Conservation (phyloP, 2,113 vertebrate genomes). For the Leptosomus discolor region DNA sequence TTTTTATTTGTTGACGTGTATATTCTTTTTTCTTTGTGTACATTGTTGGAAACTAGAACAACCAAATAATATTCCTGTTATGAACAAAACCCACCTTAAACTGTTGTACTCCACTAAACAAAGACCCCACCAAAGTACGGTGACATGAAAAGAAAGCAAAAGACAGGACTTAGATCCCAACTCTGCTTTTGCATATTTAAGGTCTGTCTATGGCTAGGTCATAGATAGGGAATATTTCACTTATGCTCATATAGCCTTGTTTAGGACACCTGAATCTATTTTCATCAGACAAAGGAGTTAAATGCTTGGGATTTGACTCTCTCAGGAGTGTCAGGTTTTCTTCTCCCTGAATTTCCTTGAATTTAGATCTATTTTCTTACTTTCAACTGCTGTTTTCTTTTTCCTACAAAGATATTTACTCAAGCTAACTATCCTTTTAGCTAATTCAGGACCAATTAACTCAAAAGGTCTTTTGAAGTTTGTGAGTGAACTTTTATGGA, state of each 20-base stretch:
- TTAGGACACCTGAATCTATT: neutral
- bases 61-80: neutral
- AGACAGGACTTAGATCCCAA: neutral
- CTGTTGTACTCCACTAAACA: neutral
- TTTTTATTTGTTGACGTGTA: neutral
- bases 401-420: neutral
- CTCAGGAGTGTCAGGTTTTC: fast-evolving
- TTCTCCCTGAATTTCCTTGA: neutral
- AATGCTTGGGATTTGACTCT: neutral
- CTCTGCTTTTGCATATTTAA: neutral
- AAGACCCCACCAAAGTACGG: neutral
- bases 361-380: neutral
- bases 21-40: neutral
- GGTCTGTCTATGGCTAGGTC: neutral
- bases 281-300: neutral
- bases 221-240: neutral
- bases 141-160: neutral
- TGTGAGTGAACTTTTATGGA: neutral
- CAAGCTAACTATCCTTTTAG: neutral
- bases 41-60: neutral
- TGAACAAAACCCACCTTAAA: neutral
- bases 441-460: neutral
- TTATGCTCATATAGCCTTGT: neutral
- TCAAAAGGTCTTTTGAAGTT: neutral
- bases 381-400: neutral